Conservation (phyloP, 2,113 vertebrate species). For the Tachysurus vachellii region DNA sequence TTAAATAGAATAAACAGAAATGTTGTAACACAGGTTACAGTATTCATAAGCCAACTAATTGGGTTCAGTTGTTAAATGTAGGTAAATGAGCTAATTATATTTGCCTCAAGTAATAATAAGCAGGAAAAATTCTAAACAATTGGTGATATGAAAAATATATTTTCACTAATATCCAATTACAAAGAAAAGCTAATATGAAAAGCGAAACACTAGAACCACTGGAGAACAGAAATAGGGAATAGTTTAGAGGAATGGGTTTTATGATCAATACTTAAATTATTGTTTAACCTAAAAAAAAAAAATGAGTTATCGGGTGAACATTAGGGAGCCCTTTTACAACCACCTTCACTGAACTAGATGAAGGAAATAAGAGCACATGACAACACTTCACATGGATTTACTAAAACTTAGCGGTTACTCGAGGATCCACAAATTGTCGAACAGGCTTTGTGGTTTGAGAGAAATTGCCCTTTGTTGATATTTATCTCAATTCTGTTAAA, state of each 20-base stretch:
- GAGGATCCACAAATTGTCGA: background rate
- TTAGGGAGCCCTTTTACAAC: conserved; percentile 74
- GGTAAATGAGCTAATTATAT: background rate
- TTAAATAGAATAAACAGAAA: background rate
- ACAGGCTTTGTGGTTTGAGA: background rate
- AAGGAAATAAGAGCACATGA: conserved; percentile 42
- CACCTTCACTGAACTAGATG: conserved; percentile 59
- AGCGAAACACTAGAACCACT: background rate
- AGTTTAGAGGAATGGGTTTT: background rate
- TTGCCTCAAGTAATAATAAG: background rate
- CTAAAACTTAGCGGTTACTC: background rate
- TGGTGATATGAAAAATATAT: background rate
- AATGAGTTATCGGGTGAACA: conserved; percentile 52
- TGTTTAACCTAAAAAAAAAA: background rate
- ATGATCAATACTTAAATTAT: background rate
- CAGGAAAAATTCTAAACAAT: background rate
- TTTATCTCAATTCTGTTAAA: background rate
- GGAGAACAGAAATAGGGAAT: background rate
- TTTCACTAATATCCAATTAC: background rate
- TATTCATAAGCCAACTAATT: background rate
- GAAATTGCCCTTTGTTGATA: background rate
- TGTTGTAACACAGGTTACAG: background rate
- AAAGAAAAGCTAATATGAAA: background rate
- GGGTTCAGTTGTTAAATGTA: background rate
- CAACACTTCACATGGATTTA: conserved; percentile 52